Evolutionary conservation across 2,797 vertebrate genomes (phyloP), one percentile per base, ranked within the genome.

Genomic region (Sternarchorhynchus goeldii): DNA sequence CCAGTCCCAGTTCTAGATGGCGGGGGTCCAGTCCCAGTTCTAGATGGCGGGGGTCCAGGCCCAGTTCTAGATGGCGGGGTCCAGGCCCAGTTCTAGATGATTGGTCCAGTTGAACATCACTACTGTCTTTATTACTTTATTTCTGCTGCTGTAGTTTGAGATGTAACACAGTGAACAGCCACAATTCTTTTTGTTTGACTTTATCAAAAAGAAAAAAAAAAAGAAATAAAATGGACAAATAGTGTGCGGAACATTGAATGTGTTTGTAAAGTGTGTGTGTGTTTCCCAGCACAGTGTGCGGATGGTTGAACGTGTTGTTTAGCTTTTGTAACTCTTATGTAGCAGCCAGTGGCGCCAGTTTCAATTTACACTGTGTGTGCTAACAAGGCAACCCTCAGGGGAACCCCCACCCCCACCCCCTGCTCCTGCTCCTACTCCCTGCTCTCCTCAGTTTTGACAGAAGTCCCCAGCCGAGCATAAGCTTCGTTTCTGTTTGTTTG

Each of bases 301-400:
- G 78, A 86, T 86, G 77, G 82, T 82, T 88, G 85, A 85, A 85
- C 73, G 83, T 87, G 86, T 82, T 88, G 86, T 84, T 82, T 71
- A 80, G 82, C 89, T 89, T 89, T 89, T 91, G 88, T 90, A 89
- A 89, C 84, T 84, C 82, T 87, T 86, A 87, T 90, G 86, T 88
- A 86, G 85, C 78, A 85, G 87, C 78, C 55, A 85, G 83, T 88
- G 88, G 86, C 86, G 84, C 85, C 88, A 87, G 82, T 89, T 91
- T 90, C 87, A 90, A 89, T 90, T 89, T 88, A 84, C 84, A 87
- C 82, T 70, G 73, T 58, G 80, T 72, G 73, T 59, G 82, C 83
- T 89, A 89, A 90, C 62, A 57, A 87, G 83, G 84, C 81, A 85
- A 86, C 70, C 65, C 75, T 68, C 84, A 34, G 4, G 14, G 80